A percentile compares a stretch with the other conserved stretches of the same genome.
Evolutionary conservation across 2,797 vertebrate genomes (phyloP).

Genomic region (Arctocebus calabarensis): DNA sequence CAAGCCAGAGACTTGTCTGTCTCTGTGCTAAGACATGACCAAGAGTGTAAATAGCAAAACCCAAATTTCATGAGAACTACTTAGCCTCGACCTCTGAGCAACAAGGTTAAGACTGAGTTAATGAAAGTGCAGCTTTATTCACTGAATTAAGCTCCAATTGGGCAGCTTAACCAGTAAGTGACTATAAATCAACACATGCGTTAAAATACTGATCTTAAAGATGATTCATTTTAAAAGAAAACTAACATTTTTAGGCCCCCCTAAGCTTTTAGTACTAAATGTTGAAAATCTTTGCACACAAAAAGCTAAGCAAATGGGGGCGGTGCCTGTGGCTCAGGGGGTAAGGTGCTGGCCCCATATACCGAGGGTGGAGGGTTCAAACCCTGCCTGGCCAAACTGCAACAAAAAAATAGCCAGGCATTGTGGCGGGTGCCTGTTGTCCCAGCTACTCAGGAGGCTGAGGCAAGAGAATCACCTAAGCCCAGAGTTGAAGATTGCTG

Average conservation of each 20-base stretch:
- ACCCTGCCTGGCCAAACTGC: too few species aligned
- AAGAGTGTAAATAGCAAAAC: background rate
- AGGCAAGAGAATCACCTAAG: too few species aligned
- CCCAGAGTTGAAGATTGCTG: too few species aligned
- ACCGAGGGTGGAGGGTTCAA: too few species aligned
- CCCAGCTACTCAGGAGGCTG: too few species aligned
- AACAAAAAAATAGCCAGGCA: too few species aligned
- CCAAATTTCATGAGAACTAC: background rate
- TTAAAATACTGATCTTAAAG: background rate
- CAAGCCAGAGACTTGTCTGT: background rate
- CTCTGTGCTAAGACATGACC: background rate
- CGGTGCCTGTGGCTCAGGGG: too few species aligned
- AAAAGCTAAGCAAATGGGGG: background rate
- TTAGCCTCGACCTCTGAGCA: background rate
- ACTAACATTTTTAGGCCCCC: background rate
- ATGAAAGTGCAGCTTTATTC: background rate
- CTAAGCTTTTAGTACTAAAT: background rate
- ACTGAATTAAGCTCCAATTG: background rate
- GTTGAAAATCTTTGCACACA: background rate
- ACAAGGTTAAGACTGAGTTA: background rate
- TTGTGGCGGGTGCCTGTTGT: too few species aligned
- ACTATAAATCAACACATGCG: background rate
- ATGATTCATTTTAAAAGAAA: background rate
- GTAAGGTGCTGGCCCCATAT: too few species aligned
- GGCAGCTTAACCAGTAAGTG: background rate